Evolutionary conservation across 2,888 invertebrate genomes (phyloP), one percentile per base, ranked within the genome.

Genomic region (Drosophila rubida): DNA sequence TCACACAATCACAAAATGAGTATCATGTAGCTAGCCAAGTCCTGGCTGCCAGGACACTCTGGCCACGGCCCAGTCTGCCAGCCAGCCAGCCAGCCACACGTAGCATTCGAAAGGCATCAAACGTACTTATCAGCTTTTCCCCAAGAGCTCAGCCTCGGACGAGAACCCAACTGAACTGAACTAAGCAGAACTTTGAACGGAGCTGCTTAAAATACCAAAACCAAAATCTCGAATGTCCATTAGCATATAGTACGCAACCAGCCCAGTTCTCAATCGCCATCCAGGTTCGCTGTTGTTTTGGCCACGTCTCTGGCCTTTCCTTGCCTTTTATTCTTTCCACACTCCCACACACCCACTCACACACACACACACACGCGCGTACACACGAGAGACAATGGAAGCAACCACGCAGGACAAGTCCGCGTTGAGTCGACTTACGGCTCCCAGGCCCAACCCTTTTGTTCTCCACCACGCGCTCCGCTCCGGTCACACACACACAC

Each of bases 151-250:
- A 63, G 45, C 61, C 35, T 45, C 44, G 63, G 32, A 32, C 30
- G 42, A 45, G 32, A 49, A 48, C 67, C 72, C 66, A 64, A 55
- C 73, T 67, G 50, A 87, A 72, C 80, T 62, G 54, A 62, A 59
- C 48, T n/a, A n/a, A n/a, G n/a, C n/a, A 6, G 51, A 9, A 51
- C 25, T 23, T 8, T 23, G 66, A 57, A 35, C 45, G 50, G 69
- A 85, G 80, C 88, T 77, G 80, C 79, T 83, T 79, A 88, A 83
- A 86, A 88, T 89, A 85, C 84, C 88, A 77, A 76, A 85, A 83
- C 86, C 82, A 79, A 86, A 87, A 87, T 89, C 89, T 89, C 89
- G 79, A 89, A 88, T 87, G 87, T 86, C 87, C 89, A 87, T 87
- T 87, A 87, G 88, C 89, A 87, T 87, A 19, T 19, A 19, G 19